These are phyloP conservation scores for Xenotilapia flavipinnis DNA, from an alignment of 2,113 vertebrate species.

Conservation along the genomic window DNA sequence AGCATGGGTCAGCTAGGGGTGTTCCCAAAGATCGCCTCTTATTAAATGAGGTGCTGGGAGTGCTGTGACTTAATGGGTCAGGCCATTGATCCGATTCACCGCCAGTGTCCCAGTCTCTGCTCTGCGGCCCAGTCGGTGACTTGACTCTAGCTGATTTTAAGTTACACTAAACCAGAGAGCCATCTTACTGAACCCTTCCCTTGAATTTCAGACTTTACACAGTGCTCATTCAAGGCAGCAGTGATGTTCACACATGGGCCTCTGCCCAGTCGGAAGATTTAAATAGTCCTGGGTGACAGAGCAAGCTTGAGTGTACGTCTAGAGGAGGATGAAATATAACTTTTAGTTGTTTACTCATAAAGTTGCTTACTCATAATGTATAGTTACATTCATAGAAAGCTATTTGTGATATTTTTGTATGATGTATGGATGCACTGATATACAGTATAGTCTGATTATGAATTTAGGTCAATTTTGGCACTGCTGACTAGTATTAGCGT, in stretches of 20 bases:
- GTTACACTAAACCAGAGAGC: not conserved
- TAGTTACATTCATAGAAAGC: not conserved
- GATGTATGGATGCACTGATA: not conserved
- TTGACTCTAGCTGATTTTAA: not conserved
- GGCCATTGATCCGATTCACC: conserved; percentile 49
- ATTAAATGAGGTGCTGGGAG: conserved; percentile 54
- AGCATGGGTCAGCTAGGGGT: conserved; percentile 61
- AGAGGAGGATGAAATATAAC: not conserved
- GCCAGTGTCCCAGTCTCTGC: not conserved
- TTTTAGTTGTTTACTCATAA: not conserved
- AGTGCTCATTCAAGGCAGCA: not conserved
- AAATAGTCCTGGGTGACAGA: not conserved
- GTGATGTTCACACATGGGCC: not conserved
- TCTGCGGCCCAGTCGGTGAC: not conserved
- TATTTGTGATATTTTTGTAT: not conserved
- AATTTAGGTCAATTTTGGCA: not conserved
- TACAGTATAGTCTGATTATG: not conserved
- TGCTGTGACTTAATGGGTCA: conserved; percentile 52
- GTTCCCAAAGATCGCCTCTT: conserved; percentile 44
- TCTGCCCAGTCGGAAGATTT: not conserved
- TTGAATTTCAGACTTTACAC: not conserved
- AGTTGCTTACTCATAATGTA: not conserved
- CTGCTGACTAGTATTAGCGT: not conserved
- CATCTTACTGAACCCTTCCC: not conserved
- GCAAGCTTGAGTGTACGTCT: not conserved